Conservation (phyloP, 2,888 invertebrate species). For the Limnephilus marmoratus region DNA sequence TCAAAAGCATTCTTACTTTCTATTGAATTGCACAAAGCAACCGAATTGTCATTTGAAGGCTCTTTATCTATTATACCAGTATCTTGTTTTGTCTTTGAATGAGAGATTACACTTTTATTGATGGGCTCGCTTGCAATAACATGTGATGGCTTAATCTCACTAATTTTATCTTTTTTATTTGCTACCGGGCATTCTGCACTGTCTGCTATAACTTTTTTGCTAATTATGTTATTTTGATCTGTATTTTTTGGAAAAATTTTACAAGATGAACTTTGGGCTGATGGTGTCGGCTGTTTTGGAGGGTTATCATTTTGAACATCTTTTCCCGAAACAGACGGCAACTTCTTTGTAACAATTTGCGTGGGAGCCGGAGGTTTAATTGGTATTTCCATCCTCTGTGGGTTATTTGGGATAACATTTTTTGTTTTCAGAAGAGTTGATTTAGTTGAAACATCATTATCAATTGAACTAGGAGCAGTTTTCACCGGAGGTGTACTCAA, state of each 20-base stretch:
- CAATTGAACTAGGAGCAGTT: not conserved
- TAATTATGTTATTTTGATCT: not conserved
- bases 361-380: not conserved
- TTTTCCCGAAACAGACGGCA: not conserved
- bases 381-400: not conserved
- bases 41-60: not conserved
- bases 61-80: not conserved
- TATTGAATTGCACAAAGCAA: not conserved
- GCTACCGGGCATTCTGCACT: not conserved
- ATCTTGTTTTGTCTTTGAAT: not conserved
- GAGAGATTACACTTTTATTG: not conserved
- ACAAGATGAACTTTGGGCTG: not conserved
- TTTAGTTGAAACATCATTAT: not conserved
- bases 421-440: not conserved
- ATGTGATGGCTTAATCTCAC: not conserved
- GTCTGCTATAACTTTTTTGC: not conserved
- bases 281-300: not conserved
- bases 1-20: not conserved
- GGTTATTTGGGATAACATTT: not conserved
- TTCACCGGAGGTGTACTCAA: not conserved
- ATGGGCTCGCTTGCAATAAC: not conserved
- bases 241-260: not conserved
- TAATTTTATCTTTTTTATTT: not conserved
- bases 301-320: not conserved
- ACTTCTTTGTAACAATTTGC: not conserved